Evolutionary conservation across 2,888 invertebrate species (phyloP), one percentile per base, ranked within the genome.

Genomic region (Halictus ligatus): DNA sequence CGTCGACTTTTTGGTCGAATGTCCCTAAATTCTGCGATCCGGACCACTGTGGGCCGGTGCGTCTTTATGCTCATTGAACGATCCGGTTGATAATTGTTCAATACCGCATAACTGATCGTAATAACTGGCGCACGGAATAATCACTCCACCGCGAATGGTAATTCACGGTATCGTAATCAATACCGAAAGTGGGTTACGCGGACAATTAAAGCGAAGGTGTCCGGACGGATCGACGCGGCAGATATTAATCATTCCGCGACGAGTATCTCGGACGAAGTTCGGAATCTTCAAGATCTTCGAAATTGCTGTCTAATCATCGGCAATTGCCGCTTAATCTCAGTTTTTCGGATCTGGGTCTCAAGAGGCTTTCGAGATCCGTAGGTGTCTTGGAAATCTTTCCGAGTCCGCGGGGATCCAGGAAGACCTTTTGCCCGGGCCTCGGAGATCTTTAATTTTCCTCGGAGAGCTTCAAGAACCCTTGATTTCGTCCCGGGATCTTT

Each of bases 401-500:
- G 5, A n/a, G 60, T 64, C 15, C 60, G 29, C 60, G 60, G 29
- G 29, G 60, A 64, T 25, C 15, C 60, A 1, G 25, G 60, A 64
- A 25, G 60, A 15, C 25, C 25, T 25, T 60, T 60, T 64, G 29
- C 5, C 7, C 2, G 60, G 15, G 60, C 29, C 60, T 29, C 60
- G 29, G 15, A 64, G 64, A 64, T 64, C 29, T 64, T 64, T 29
- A 29, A 60, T 25, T 60, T 60, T 25, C 60, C 64, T 29, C 15
- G 64, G 64, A 29, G 29, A 7, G 15, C 29, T 29, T 64, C 29
- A 7, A 64, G 64, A 64, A 64, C 64, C 13, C 60, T 64, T 64
- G 60, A 64, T 64, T 64, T 64, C 64, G 64, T 64, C 64, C 29
- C n/a, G 29, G 25, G 64, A 60, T 60, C 60, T 60, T 60, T 13